Base-by-base conservation (phyloP, 2,797 vertebrate genomes). In the Acrocephalus scirpaceus region DNA sequence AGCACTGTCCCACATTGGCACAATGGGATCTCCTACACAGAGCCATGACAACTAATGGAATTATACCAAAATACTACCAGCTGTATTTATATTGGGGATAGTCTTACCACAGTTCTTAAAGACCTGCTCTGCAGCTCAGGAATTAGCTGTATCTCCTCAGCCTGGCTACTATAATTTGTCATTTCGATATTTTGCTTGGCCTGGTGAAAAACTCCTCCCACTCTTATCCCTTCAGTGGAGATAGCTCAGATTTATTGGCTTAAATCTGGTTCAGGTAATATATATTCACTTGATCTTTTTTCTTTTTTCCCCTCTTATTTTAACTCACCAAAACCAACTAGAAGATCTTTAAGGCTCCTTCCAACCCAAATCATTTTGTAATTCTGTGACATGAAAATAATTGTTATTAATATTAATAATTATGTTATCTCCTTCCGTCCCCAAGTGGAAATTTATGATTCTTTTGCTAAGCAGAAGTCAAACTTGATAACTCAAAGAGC, bases 71-170 rank as follows among this genome's bases (percentile, higher is more conserved):
- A 91, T 44, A 60, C 48, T 29, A 54, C 76, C 62, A 91, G 56
- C 26, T 73, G 3, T 75, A 75, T 64, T 94, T 83, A 36, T 60
- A 66, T 2, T 45, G 26, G 40, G 50, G 47, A 83, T 56, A 58
- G 85, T 64, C 66, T 75, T 70, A 90, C n/a, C 56, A 84, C 21
- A 86, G 36, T n/a, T 89, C 23, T 87, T 60, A 87, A 85, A 94
- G 50, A 65, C 42, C 45, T 48, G 62, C 50, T 85, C 78, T 75
- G 78, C 64, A 71, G 65, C 69, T 91, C 85, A 91, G 87, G 87
- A 93, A 91, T 88, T 70, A 73, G 58, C 78, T 16, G 0, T 26
- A 86, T 75, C 69, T 86, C 57, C 89, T 91, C 36, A 2, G 79
- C 50, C 50, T 22, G 32, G 7, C 18, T 84, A 90, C 61, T 5